Evolutionary conservation across 1,140 invertebrate genomes (phyloP).

Genomic region (Pachypsylla venusta): DNA sequence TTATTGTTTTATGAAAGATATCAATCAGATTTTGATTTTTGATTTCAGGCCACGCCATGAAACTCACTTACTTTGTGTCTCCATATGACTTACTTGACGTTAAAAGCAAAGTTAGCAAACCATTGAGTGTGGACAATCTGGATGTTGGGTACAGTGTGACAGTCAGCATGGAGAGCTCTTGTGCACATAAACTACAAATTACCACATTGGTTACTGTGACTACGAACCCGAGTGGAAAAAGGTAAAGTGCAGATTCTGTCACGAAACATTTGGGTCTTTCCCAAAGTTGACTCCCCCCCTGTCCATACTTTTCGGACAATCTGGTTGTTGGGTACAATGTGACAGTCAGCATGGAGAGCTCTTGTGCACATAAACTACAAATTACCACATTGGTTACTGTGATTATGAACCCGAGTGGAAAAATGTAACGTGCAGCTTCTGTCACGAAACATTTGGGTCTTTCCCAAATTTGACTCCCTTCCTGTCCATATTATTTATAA

Average conservation of each 20-base stretch:
- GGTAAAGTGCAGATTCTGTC: no score
- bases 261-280: no score
- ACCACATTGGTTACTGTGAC: slow-evolving; percentile 60
- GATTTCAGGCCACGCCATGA: slow-evolving; percentile 69
- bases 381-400: slow-evolving; percentile 62
- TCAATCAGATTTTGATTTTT: slow-evolving; percentile 10
- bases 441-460: no score
- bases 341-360: slow-evolving; percentile 80
- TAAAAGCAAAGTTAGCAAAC: slow-evolving; percentile 50
- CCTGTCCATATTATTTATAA: no score
- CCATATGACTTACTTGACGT: slow-evolving; percentile 79
- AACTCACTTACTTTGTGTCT: slow-evolving; percentile 87
- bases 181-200: slow-evolving; percentile 72
- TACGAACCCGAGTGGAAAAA: slow-evolving; percentile 55
- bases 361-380: slow-evolving; percentile 72
- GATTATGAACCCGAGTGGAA: slow-evolving; percentile 50
- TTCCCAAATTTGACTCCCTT: no score
- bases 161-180: slow-evolving; percentile 78
- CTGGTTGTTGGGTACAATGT: slow-evolving; percentile 68
- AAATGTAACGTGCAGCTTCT: no score
- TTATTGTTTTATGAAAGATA: no score
- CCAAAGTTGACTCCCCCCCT: no score
- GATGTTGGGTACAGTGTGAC: slow-evolving; percentile 73
- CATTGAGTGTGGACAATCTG: slow-evolving; percentile 54
- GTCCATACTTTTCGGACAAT: no score